phyloP scores from a whole-genome alignment of 2,113 vertebrate species.

The Amazona guildingii region DNA sequence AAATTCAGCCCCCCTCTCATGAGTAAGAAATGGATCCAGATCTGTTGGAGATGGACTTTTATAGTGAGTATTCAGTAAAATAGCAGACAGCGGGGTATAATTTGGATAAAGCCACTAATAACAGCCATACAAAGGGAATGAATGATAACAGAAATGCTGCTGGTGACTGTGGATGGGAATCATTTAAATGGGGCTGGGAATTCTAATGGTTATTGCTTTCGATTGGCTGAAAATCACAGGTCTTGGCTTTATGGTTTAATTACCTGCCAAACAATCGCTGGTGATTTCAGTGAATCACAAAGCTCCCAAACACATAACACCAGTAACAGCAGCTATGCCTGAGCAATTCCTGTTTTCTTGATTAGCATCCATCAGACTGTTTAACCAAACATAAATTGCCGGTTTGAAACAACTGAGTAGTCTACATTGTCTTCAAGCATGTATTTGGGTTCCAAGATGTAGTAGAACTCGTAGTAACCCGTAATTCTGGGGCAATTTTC shows the following conservation, averaged over 20 bases:
- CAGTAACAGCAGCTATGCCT: conserved; percentile 43
- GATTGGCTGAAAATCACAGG: conserved; percentile 58
- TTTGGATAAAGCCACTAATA: conserved; percentile 6
- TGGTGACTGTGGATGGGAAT: conserved; percentile 12
- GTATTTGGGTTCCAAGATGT: neutral
- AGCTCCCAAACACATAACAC: conserved; percentile 49
- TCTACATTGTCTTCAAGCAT: neutral
- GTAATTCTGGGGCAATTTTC: neutral
- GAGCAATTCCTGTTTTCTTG: conserved; percentile 55
- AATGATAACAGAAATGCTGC: neutral
- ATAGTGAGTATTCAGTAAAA: neutral
- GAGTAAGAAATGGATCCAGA: neutral
- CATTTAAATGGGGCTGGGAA: conserved; percentile 49
- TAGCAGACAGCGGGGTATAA: neutral
- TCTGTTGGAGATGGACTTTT: neutral
- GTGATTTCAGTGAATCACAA: conserved; percentile 57
- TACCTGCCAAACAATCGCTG: conserved; percentile 63
- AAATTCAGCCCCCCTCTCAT: neutral
- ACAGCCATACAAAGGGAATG: neutral
- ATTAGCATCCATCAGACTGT: conserved; percentile 38
- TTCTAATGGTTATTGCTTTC: conserved; percentile 66
- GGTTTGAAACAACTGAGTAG: neutral
- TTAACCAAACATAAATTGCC: conserved; percentile 18
- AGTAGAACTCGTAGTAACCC: neutral
- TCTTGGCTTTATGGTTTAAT: conserved; percentile 73